Evolutionary conservation across 1,140 invertebrate genomes (phyloP).

Genomic region (Hyposmocoma kahamanoa): DNA sequence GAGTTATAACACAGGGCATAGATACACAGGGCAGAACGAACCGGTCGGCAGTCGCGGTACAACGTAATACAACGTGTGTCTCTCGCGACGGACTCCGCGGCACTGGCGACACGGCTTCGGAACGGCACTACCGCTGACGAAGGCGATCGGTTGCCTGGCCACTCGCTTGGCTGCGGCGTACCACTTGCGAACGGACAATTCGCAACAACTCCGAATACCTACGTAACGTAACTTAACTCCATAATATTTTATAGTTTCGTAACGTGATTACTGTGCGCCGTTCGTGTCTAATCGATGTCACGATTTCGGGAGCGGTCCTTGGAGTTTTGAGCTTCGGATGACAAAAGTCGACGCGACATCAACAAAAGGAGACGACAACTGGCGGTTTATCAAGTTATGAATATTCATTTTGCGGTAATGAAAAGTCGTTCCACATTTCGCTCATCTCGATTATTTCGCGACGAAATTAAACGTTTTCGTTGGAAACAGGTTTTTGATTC

Average conservation of each 20-base stretch:
- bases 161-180: neutral
- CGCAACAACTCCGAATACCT: constrained; percentile 49
- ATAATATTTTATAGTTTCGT: constrained; percentile 69
- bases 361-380: constrained; percentile 7
- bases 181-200: constrained; percentile 42
- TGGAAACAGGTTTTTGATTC: no score
- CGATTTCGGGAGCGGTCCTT: constrained; percentile 49
- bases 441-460: constrained; percentile 10
- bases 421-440: constrained; percentile 38
- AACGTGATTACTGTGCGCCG: constrained; percentile 57
- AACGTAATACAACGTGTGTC: constrained; percentile 19
- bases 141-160: constrained; percentile 7
- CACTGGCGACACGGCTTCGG: constrained; percentile 28
- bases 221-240: constrained; percentile 62
- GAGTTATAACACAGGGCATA: constrained; percentile 51
- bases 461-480: no score
- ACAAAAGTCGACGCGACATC: constrained; percentile 10
- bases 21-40: constrained; percentile 40
- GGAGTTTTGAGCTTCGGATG: constrained; percentile 20
- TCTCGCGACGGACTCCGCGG: constrained; percentile 40
- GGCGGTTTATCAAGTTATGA: constrained; percentile 22
- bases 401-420: constrained; percentile 48
- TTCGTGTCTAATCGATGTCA: constrained; percentile 57
- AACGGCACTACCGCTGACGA: constrained; percentile 13
- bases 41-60: constrained; percentile 19